Base-by-base conservation (phyloP, 2,888 invertebrate species). In the Drosophila cyrtoloma region DNA sequence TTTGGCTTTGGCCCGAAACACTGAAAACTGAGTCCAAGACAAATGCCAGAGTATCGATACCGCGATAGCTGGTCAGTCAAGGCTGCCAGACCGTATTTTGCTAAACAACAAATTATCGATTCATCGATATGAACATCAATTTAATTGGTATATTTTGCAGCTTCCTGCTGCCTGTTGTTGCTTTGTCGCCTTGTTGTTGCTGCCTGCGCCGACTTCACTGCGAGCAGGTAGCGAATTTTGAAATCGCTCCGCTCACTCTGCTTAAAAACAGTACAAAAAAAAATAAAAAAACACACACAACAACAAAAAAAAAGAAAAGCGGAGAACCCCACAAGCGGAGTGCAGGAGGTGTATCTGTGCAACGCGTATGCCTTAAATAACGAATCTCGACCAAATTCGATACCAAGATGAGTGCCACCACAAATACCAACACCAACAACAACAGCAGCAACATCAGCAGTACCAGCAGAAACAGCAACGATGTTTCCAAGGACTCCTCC, bases 1-100 rank as follows among this genome's bases (percentile, higher is more conserved):
- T 83, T 82, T 83, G 82, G 83, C 74, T 82, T 81, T 73, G 30
- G 69, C 73, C 79, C 76, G 82, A 77, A 77, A 71, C 77, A 79
- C 79, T 47, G 22, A 79, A 79, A 79, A 76, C 75, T 69, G 72
- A 74, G 63, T 74, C 51, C 57, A 66, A 71, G 59, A 63, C 71
- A 61, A 78, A 65, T 65, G 78, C 51, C 28, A 52, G 47, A 78
- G 61, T 78, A 78, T 78, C 78, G 78, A 78, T 78, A 67, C n/a
- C 39, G 39, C 71, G 61, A 62, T 71, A 61, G 42, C 32, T 14
- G 16, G 14, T 6, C n/a, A 42, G 12, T 2, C n/a, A 47, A 42
- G 26, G 71, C 28, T 72, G 59, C 62, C 72, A 66, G 59, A 75
- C 30, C 12, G 26, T 19, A 26, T n/a, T 53, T 26, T 6, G 16